Percentiles rank a stretch among this genome's conserved stretches.
Conservation (phyloP, 2,797 vertebrate species). For the Brotula barbata region DNA sequence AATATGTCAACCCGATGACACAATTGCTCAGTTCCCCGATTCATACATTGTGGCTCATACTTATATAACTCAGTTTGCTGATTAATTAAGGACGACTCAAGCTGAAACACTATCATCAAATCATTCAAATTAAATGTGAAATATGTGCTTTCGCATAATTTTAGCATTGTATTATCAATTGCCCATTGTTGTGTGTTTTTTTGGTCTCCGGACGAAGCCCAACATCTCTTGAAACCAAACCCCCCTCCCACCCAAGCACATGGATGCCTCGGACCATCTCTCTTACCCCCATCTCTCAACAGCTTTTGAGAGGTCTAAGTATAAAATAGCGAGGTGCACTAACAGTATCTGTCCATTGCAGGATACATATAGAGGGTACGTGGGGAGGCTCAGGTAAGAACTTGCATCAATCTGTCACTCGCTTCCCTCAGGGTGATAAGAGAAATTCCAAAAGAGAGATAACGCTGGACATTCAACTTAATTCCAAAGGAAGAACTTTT, state of each 20-base stretch:
- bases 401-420: constrained; percentile 87
- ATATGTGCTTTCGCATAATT: constrained; percentile 19
- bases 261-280: constrained; percentile 81
- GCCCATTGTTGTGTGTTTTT: constrained; percentile 36
- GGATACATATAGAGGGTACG: constrained; percentile 80
- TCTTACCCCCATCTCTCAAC: constrained; percentile 86
- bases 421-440: constrained; percentile 82
- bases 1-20: constrained; percentile 27
- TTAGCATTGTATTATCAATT: not conserved
- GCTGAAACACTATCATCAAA: not conserved
- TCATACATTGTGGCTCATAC: not conserved
- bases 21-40: not conserved
- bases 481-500: constrained; percentile 83
- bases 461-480: constrained; percentile 81
- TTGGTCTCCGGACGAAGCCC: constrained; percentile 63
- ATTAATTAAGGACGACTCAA: not conserved
- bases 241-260: constrained; percentile 78
- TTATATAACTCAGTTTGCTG: not conserved
- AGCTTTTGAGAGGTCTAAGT: constrained; percentile 86
- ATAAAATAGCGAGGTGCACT: constrained; percentile 81
- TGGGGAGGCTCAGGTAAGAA: constrained; percentile 82
- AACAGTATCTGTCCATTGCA: constrained; percentile 86
- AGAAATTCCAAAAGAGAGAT: constrained; percentile 84
- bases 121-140: constrained; percentile 14
- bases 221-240: constrained; percentile 81